phyloP scores from a whole-genome alignment of 2,113 vertebrate genomes.

The Chloropsis hardwickii region DNA sequence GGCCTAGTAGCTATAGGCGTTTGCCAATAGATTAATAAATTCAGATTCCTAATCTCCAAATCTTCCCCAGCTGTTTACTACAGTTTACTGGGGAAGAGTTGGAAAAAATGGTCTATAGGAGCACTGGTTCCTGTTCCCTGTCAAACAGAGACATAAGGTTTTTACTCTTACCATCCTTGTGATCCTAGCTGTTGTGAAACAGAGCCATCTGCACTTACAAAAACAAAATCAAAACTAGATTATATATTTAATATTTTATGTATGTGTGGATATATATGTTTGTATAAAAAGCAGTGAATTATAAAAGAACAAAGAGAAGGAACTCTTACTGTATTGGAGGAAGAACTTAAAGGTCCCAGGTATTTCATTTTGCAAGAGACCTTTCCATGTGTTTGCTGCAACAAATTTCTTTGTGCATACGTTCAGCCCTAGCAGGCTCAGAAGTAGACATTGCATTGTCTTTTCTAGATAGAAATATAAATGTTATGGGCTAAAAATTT shows the following conservation, averaged over 20 bases:
- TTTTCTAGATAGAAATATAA: neutral
- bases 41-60: neutral
- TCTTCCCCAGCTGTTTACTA: neutral
- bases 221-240: neutral
- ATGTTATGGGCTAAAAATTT: neutral
- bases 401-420: neutral
- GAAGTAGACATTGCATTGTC: neutral
- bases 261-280: neutral
- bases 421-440: neutral
- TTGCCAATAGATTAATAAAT: neutral
- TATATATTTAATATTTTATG: neutral
- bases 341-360: neutral
- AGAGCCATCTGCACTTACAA: neutral
- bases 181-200: slow-evolving; percentile 19
- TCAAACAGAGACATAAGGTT: neutral
- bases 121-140: neutral
- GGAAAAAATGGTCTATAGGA: neutral
- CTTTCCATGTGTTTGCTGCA: neutral
- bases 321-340: neutral
- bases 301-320: neutral
- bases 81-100: neutral
- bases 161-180: neutral
- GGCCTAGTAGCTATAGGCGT: neutral
- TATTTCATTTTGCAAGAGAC: neutral
- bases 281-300: neutral